phyloP scores from a whole-genome alignment of 1,140 invertebrate species.

The Xylocopa sonorina region DNA sequence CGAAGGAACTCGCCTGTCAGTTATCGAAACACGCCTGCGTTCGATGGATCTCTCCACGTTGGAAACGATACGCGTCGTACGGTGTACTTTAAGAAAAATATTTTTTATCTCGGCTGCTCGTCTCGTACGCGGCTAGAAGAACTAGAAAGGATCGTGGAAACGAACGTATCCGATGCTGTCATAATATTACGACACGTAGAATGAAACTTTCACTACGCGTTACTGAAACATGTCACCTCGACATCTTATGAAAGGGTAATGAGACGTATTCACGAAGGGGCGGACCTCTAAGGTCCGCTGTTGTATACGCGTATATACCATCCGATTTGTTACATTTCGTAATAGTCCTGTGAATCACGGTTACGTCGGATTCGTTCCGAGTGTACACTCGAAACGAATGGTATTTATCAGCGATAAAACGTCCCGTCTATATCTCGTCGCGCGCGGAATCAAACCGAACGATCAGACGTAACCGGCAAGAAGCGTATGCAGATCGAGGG shows the following conservation, averaged over 20 bases:
- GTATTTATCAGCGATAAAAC: too few relatives aligned
- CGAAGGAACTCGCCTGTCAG: neutral
- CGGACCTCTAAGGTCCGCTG: neutral
- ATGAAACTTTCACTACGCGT: constrained; percentile 35
- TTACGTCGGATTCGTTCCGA: too few relatives aligned
- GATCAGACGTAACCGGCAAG: neutral
- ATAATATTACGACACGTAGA: constrained; percentile 27
- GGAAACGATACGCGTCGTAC: too few relatives aligned
- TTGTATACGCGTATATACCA: neutral
- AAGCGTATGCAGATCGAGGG: constrained; percentile 53
- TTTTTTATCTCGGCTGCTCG: neutral
- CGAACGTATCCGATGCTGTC: constrained; percentile 3
- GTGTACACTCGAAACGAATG: too few relatives aligned
- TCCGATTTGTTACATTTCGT: neutral
- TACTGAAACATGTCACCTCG: constrained; percentile 16
- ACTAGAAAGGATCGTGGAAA: neutral
- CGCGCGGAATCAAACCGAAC: neutral
- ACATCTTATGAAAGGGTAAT: constrained; percentile 52
- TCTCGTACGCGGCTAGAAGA: neutral
- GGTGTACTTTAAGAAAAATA: neutral
- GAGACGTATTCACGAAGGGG: constrained; percentile 37
- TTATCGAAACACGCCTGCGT: neutral
- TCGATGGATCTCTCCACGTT: neutral
- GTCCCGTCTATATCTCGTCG: neutral
- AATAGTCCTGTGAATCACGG: neutral